Percentiles rank a stretch among this genome's conserved stretches.
phyloP scores from a whole-genome alignment of 1,140 invertebrate species.

The Elymnias hypermnestra region DNA sequence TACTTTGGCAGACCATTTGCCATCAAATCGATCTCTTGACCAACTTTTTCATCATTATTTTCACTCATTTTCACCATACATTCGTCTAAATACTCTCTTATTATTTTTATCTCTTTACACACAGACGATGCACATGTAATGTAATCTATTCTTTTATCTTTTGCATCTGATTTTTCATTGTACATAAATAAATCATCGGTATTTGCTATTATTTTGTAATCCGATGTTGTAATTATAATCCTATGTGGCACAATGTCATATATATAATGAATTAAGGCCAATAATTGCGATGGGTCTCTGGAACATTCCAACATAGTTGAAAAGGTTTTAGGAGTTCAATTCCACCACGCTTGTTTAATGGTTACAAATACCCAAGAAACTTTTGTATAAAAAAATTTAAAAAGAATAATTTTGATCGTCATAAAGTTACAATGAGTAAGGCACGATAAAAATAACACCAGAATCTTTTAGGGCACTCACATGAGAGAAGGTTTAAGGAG shows the following conservation, averaged over 20 bases:
- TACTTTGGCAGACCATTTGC: conserved; percentile 28
- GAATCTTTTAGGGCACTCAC: too few relatives aligned
- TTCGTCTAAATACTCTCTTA: conserved; percentile 43
- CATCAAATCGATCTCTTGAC: conserved; percentile 42
- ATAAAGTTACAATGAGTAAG: too few relatives aligned
- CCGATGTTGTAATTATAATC: conserved; percentile 40
- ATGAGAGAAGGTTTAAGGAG: too few relatives aligned
- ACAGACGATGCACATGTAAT: conserved; percentile 27
- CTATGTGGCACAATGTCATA: conserved; percentile 40
- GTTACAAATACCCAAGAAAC: too few relatives aligned
- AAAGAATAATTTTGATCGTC: too few relatives aligned
- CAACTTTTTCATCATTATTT: conserved; percentile 32
- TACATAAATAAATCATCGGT: conserved; percentile 19
- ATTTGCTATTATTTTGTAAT: conserved; percentile 31
- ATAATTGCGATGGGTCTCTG: conserved; percentile 40
- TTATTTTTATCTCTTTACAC: conserved; percentile 29
- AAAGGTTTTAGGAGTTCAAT: too few relatives aligned
- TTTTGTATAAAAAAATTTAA: too few relatives aligned
- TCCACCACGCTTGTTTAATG: too few relatives aligned
- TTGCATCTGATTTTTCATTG: conserved; percentile 22
- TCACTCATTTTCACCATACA: conserved; percentile 47
- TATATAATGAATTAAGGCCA: conserved; percentile 43
- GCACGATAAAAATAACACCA: too few relatives aligned
- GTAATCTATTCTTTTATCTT: conserved; percentile 18
- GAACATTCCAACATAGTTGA: too few relatives aligned